Conservation (phyloP, 2,113 vertebrate species). For the Lasiurus borealis region DNA sequence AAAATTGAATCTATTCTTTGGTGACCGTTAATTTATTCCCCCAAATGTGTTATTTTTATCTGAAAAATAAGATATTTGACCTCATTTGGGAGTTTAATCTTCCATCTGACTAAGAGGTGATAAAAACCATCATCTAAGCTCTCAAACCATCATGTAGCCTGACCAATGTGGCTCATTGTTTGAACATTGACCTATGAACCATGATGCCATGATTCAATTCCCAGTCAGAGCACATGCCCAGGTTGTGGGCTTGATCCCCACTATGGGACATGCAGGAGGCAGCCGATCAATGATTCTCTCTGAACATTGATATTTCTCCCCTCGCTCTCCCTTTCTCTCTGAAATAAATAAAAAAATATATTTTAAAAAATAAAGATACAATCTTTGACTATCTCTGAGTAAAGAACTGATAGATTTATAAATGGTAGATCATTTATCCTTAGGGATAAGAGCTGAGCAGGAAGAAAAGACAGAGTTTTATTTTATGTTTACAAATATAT, state of each 20-base stretch:
- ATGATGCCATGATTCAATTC: no score
- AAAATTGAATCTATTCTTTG: neutral
- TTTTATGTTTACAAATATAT: conserved; percentile 47
- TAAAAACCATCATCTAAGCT: neutral
- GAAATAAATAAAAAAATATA: no score
- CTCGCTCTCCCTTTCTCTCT: no score
- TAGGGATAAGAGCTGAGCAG: neutral
- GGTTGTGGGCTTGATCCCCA: no score
- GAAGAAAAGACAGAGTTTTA: neutral
- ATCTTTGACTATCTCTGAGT: neutral
- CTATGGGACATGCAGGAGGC: no score
- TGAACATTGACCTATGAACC: no score
- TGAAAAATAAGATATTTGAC: neutral
- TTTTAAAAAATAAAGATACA: no score
- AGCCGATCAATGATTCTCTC: no score
- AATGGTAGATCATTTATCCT: neutral
- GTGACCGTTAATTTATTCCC: neutral
- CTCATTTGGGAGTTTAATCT: neutral
- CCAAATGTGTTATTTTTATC: neutral
- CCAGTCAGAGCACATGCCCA: no score
- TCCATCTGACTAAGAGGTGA: neutral
- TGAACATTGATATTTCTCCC: no score
- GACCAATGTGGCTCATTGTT: no score
- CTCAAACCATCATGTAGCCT: no score
- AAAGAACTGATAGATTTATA: conserved; percentile 17